Evolutionary conservation across 2,888 invertebrate genomes (phyloP).

Genomic region (Xylota segnis): DNA sequence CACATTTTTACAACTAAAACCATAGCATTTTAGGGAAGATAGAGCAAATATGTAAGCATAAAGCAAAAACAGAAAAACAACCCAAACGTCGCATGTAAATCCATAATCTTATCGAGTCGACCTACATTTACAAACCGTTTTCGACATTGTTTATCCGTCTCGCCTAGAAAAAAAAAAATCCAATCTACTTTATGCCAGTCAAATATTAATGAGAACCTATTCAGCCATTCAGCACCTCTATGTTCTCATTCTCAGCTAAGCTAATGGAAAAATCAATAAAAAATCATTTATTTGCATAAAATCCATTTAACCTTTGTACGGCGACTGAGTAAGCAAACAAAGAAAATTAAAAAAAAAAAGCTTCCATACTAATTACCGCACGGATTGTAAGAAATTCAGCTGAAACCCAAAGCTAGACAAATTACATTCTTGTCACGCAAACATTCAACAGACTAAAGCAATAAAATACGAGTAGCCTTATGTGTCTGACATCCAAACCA

Average conservation of each 20-base stretch:
- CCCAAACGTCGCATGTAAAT: too few species aligned
- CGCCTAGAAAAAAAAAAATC: neutral
- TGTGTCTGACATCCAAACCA: neutral
- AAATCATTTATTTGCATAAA: neutral
- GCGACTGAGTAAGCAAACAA: neutral
- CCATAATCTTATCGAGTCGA: too few species aligned
- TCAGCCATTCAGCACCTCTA: neutral
- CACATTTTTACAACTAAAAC: too few species aligned
- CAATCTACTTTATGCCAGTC: neutral
- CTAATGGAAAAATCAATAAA: constrained; percentile 14
- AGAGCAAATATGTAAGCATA: too few species aligned
- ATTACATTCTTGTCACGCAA: constrained; percentile 33
- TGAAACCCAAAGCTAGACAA: constrained; percentile 1
- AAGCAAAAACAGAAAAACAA: too few species aligned
- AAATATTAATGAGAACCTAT: neutral
- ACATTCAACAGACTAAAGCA: constrained; percentile 8
- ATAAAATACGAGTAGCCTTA: constrained; percentile 20
- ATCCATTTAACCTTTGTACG: neutral
- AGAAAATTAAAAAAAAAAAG: neutral
- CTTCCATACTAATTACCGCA: constrained; percentile 1
- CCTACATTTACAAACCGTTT: neutral
- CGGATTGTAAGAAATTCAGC: neutral
- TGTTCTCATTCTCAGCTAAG: neutral
- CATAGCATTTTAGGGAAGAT: too few species aligned
- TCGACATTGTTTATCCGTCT: neutral